phyloP scores from a whole-genome alignment of 2,888 invertebrate species.

The Parasteatoda lunata region DNA sequence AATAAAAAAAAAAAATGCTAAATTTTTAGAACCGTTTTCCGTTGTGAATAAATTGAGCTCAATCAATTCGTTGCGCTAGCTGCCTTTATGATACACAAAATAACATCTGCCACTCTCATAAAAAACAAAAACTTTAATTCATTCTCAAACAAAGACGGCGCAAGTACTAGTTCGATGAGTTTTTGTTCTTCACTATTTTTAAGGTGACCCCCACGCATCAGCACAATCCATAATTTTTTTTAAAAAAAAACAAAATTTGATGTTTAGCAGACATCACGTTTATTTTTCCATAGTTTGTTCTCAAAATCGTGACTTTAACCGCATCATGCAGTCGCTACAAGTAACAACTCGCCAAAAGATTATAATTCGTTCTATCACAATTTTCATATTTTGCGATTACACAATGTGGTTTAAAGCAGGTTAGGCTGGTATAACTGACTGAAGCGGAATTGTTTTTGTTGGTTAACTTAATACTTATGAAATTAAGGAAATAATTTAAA shows the following conservation, averaged over 20 bases:
- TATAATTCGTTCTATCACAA: constrained; percentile 43
- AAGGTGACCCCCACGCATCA: constrained; percentile 60
- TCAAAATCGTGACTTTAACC: constrained; percentile 27
- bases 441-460: too few species aligned
- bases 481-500: too few species aligned
- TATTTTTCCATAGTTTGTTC: neutral
- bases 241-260: constrained; percentile 19
- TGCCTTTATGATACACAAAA: constrained; percentile 10
- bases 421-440: neutral
- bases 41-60: neutral
- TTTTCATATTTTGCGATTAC: neutral
- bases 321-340: neutral
- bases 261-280: constrained; percentile 13
- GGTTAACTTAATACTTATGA: too few species aligned
- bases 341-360: neutral
- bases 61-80: neutral
- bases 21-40: neutral
- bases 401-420: neutral
- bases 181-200: constrained; percentile 24
- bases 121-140: constrained; percentile 9
- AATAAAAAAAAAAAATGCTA: neutral
- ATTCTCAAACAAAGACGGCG: constrained; percentile 35
- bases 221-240: constrained; percentile 12
- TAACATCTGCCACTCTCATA: constrained; percentile 40
- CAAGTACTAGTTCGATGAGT: constrained; percentile 52